Evolutionary conservation across 2,113 vertebrate genomes (phyloP), one percentile per base, ranked within the genome.

Genomic region (Tychaedon coryphoeus): DNA sequence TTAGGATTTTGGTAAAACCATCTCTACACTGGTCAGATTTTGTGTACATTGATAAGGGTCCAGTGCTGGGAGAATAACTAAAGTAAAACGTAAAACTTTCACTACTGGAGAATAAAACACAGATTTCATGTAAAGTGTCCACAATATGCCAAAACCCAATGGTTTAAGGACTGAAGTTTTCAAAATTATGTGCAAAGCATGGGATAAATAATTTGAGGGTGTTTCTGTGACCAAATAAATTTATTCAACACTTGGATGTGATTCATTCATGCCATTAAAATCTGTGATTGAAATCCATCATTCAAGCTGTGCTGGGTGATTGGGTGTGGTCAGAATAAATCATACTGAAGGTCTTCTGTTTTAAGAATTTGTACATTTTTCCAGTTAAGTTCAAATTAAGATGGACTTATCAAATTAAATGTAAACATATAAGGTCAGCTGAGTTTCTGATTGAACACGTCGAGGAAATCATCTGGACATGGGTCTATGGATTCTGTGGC

Each of bases 21-120:
- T 24, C 40, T 65, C 22, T 34, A 57, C 12, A 54, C 2, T 0
- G 3, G 24, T 36, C 16, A 40, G 6, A 26, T 34, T 40, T 61
- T 65, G 12, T 53, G 16, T 40, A 15, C 4, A 5, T 67, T 67
- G 38, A 4, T 31, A 65, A 64, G 11, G 2, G 5, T 42, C 60
- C 22, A 16, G 10, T 48, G 6, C 8, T 2, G 0, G 31, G 12
- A 2, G 14, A 61, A 13, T 24, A 67, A 64, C 4, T 65, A 33
- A 51, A 83, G 11, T 19, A 79, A 72, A 12, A 65, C 17, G 17
- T 12, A 22, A 14, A 34, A 34, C 38, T 1, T 31, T 29, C 56
- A 5, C 6, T 79, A 36, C 11, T 48, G 15, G 25, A 77, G 64
- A 84, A 77, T 24, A 36, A 23, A 33, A 3, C 34, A 36, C 11